Evolutionary conservation across 2,888 invertebrate genomes (phyloP), one percentile per base, ranked within the genome.

Genomic region (Laothoe populi): DNA sequence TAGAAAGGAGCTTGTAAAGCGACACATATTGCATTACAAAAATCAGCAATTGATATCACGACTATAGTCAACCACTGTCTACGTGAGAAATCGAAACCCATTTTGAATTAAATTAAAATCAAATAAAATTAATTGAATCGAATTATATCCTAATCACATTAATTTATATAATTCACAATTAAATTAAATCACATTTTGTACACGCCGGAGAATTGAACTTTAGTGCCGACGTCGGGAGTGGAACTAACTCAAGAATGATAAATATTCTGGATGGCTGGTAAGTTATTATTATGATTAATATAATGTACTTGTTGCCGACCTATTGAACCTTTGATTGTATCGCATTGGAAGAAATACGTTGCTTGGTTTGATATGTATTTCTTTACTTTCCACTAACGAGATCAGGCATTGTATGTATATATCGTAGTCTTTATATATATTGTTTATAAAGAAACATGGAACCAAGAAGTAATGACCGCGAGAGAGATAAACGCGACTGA

Each of bases 1-100:
- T 97, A 97, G 84, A 97, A 97, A 0, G 97, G 97, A 1, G 97
- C 97, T 79, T 97, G 97, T 1, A 97, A 86, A 0, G 97, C 96
- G 0, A 97, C 96, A 84, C 97, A 96, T 67, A 97, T 95, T 2
- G 97, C 97, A 81, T 96, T 96, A 75, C 96, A 96, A 85, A 97
- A 97, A 86, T 97, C 96, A 16, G 96, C 96, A 67, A 97, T 94
- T 31, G 96, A 95, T 80, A 97, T 96, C 57, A 96, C 96, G 44
- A 96, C 90, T 49, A 97, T 92, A 0, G 96, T 96, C 72, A 95
- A 85, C 96, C 96, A 96, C 88, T 97, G 97, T 76, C 96, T 92
- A 77, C 93, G 94, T 0, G 95, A 94, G 79, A 96, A 96, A 70
- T 94, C 92, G 23, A 94, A 90, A 84, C 93, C 93, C 95, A 95